Conservation (phyloP, 2,113 vertebrate species). For the Urocitellus parryii region DNA sequence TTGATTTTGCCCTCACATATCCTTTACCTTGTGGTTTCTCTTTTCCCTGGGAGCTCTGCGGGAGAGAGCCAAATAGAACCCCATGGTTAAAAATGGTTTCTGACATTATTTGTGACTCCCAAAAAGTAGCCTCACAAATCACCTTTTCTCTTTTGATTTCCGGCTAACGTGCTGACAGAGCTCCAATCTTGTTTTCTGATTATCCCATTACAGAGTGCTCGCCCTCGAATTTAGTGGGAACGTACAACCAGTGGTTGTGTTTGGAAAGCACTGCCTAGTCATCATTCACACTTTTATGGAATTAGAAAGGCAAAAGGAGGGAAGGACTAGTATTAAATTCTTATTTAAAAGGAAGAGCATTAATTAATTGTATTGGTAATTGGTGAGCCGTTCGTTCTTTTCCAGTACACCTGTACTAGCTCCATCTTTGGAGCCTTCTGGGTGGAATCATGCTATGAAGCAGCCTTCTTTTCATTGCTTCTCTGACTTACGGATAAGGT, state of each 20-base stretch:
- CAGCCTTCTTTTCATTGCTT: slow-evolving; percentile 29
- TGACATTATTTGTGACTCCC: slow-evolving; percentile 67
- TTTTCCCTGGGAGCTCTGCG: neutral
- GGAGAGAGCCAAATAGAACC: slow-evolving; percentile 38
- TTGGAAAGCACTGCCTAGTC: slow-evolving; percentile 5
- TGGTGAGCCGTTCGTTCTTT: neutral
- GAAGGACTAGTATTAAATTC: slow-evolving; percentile 17
- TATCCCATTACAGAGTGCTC: slow-evolving; percentile 50
- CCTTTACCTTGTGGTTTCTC: slow-evolving; percentile 64
- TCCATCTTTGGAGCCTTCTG: neutral
- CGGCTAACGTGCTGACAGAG: slow-evolving; percentile 64
- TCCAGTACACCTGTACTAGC: neutral
- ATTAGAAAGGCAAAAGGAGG: neutral
- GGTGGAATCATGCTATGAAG: neutral
- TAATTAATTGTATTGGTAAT: slow-evolving; percentile 50
- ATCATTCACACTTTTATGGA: slow-evolving; percentile 67
- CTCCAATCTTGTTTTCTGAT: slow-evolving; percentile 62
- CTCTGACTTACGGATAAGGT: neutral
- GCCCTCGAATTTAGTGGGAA: slow-evolving; percentile 48
- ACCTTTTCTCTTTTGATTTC: slow-evolving; percentile 65
- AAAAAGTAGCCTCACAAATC: slow-evolving; percentile 49
- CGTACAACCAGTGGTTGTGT: slow-evolving; percentile 48
- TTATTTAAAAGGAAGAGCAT: neutral
- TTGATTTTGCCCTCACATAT: slow-evolving; percentile 29
- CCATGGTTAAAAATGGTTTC: slow-evolving; percentile 64